phyloP scores from a whole-genome alignment of 2,113 vertebrate genomes.

The Gulo gulo region DNA sequence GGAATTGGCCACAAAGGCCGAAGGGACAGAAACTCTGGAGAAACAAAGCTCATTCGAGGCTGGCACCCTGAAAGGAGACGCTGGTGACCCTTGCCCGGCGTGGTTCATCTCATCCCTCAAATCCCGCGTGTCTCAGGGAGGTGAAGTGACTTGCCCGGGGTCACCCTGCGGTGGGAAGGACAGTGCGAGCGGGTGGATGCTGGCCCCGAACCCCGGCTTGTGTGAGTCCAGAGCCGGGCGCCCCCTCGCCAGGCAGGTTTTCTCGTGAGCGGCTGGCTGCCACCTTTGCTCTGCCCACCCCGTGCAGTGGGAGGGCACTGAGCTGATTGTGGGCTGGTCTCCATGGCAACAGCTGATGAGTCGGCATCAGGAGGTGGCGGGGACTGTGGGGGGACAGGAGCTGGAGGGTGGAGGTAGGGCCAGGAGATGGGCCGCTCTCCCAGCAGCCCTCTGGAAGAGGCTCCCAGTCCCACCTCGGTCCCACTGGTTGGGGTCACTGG shows the following conservation, averaged over 20 bases:
- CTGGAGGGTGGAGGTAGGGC: constrained; percentile 11
- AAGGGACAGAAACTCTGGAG: not conserved
- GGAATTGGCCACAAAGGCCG: not conserved
- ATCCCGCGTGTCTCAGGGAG: not conserved
- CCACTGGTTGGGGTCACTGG: not conserved
- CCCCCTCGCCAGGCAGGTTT: rapidly evolving
- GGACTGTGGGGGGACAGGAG: not conserved
- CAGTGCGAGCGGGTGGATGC: rapidly evolving
- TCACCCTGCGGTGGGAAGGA: not conserved
- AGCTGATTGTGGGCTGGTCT: constrained; percentile 51
- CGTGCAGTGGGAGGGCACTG: not conserved
- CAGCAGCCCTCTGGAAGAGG: rapidly evolving
- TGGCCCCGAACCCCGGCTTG: not conserved
- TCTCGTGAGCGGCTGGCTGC: not conserved
- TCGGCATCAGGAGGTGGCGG: not conserved
- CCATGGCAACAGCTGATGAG: constrained; percentile 60
- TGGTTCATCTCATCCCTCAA: not conserved
- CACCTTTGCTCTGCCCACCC: not conserved
- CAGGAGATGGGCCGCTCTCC: not conserved
- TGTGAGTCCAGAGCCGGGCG: rapidly evolving
- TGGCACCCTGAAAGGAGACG: rapidly evolving
- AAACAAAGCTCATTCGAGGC: not conserved
- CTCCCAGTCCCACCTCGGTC: not conserved
- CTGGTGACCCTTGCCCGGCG: not conserved
- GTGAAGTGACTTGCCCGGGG: not conserved